Conservation (phyloP, 64 coral and sea anemone genomes). For the Trachythela sp. region DNA sequence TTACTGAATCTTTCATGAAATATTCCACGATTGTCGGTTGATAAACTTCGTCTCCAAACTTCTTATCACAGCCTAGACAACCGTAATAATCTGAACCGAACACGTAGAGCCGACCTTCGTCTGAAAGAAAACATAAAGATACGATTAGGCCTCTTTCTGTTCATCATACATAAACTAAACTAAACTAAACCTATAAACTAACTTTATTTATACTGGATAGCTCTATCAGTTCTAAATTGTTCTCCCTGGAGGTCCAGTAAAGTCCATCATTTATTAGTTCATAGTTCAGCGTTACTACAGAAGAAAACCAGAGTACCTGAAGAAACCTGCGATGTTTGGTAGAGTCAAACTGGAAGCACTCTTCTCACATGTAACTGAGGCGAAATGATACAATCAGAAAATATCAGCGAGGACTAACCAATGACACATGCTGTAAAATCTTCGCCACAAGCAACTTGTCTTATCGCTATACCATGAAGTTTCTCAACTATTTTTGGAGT, state of each 20-base stretch:
- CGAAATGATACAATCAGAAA: not conserved
- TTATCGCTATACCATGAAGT: conserved; percentile 75
- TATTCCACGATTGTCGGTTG: not conserved
- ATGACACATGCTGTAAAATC: conserved; percentile 93
- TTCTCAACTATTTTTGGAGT: conserved; percentile 67
- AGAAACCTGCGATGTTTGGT: too few species aligned
- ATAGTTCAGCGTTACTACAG: too few species aligned
- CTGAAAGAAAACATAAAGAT: not conserved
- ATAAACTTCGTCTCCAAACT: not conserved
- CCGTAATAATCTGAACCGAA: conserved; percentile 17
- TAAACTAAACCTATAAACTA: too few species aligned
- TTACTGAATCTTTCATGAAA: not conserved
- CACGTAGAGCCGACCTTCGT: not conserved
- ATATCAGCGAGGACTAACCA: conserved; percentile 52
- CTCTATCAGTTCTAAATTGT: too few species aligned
- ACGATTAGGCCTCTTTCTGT: too few species aligned
- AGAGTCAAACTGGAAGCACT: too few species aligned
- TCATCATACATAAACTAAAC: too few species aligned
- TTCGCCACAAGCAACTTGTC: conserved; percentile 89
- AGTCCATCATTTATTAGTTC: too few species aligned
- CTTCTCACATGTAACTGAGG: too few species aligned
- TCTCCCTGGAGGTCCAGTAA: too few species aligned
- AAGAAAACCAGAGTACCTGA: too few species aligned
- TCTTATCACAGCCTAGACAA: conserved; percentile 3
- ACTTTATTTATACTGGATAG: too few species aligned